Evolutionary conservation across 2,888 invertebrate species (phyloP).

Genomic region (Halictus quadricinctus): DNA sequence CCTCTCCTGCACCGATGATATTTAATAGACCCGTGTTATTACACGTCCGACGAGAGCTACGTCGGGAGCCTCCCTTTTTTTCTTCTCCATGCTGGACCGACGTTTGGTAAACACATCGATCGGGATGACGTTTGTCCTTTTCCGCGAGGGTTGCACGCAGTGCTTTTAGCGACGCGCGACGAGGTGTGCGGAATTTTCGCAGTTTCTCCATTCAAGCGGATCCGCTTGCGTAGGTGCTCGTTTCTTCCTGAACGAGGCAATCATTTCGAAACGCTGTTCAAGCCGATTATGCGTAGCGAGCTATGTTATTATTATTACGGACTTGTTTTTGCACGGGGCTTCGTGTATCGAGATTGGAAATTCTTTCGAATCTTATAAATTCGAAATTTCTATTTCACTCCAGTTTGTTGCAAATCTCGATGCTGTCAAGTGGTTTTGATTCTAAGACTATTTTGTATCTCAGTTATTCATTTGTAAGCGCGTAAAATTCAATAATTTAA

Average conservation of each 20-base stretch:
- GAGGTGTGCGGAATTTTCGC: neutral
- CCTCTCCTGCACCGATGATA: constrained; percentile 54
- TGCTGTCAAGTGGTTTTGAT: too few species aligned
- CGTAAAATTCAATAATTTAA: too few species aligned
- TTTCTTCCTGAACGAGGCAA: too few species aligned
- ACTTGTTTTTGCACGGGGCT: too few species aligned
- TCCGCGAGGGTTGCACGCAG: neutral
- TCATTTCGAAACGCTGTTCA: neutral
- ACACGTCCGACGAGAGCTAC: constrained; percentile 47
- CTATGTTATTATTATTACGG: neutral
- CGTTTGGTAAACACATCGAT: constrained; percentile 54
- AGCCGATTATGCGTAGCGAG: neutral
- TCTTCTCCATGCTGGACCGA: neutral
- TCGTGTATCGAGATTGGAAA: too few species aligned
- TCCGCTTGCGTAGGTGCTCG: neutral
- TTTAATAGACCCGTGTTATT: constrained; percentile 55
- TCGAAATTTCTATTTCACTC: too few species aligned
- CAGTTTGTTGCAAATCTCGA: too few species aligned
- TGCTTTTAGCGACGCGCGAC: neutral
- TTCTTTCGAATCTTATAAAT: too few species aligned
- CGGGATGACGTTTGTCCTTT: constrained; percentile 29
- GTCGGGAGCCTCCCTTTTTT: constrained; percentile 25
- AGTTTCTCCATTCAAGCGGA: neutral
- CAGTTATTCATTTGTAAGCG: too few species aligned
- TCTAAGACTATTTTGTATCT: too few species aligned